Base-by-base conservation (phyloP, 2,888 invertebrate species). In the Caenorhabditis sinica region DNA sequence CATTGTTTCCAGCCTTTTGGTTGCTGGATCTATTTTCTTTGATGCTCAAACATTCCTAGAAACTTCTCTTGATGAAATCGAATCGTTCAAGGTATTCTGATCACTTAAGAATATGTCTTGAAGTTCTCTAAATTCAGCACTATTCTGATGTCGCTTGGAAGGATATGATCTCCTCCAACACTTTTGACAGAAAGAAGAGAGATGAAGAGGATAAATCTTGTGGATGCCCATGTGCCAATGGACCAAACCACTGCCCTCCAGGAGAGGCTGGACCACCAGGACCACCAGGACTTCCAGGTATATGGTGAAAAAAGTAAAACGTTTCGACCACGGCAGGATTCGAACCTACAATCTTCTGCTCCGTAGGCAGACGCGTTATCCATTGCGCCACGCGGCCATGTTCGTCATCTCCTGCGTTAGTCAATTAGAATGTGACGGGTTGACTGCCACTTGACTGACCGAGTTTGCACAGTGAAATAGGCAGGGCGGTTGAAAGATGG, bases 281-380 rank as follows among this genome's bases (percentile, higher is more conserved):
- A 73, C 45, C 73, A 36, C 81, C 81, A 66, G 81, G 81, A 66
- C 66, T 65, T 45, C 79, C 79, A 72, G 79, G 79, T 79, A 2
- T 6, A 40, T 25, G 15, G 58, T n/a, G 33, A n/a, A 40, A 36
- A 63, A 15, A 13, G 25, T 15, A 53, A 40, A 65, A 53, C n/a
- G 15, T 75, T 68, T 74, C 63, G 83, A 87, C 81, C 85, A 85
- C 82, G 89, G 84, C 90, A 90, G 92, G 92, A 90, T 90, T 92
- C 91, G 92, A 93, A 93, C 92, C 92, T 92, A 86, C 91, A 92
- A 92, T 92, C 92, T 93, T 92, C 92, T 90, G 92, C 90, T 92
- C 90, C 92, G 92, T 92, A 92, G 92, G 89, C 92, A 90, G 92
- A 93, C 92, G 92, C 92, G 88, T 89, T 89, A 88, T 89, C 89